These are phyloP conservation scores for Ancistrus triradiatus DNA, from an alignment of 2,113 vertebrate genomes.

Conservation along the genomic window DNA sequence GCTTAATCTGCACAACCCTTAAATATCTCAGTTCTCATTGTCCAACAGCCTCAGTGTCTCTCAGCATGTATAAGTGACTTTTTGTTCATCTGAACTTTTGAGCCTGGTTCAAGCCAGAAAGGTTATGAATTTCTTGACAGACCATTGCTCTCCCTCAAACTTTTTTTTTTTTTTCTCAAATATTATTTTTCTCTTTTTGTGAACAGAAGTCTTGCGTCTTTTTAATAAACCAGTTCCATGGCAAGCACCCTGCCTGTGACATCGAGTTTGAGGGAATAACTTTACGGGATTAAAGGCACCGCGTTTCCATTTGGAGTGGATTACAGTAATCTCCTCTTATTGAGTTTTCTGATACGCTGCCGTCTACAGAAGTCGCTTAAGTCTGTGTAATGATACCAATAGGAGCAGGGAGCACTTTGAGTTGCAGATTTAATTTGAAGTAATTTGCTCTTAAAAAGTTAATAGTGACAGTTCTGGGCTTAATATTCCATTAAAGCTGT, in stretches of 20 bases:
- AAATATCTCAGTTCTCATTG: too few relatives aligned
- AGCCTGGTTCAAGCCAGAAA: too few relatives aligned
- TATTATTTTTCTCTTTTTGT: too few relatives aligned
- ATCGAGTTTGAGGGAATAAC: constrained; percentile 46
- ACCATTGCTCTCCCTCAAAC: too few relatives aligned
- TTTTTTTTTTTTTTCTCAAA: not conserved
- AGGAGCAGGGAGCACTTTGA: constrained; percentile 22
- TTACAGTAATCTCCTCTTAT: constrained; percentile 59
- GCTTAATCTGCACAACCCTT: too few relatives aligned
- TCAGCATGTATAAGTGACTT: too few relatives aligned
- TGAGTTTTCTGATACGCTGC: constrained; percentile 51
- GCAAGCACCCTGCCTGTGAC: constrained; percentile 29
- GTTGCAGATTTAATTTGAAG: constrained; percentile 43
- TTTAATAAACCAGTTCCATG: constrained; percentile 39
- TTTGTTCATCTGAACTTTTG: too few relatives aligned
- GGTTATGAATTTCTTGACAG: too few relatives aligned
- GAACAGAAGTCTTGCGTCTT: constrained; percentile 3
- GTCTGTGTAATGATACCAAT: constrained; percentile 54
- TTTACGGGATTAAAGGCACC: constrained; percentile 51
- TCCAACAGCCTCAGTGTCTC: too few relatives aligned
- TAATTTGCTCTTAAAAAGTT: constrained; percentile 37
- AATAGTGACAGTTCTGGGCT: constrained; percentile 11
- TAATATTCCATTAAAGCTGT: constrained; percentile 23
- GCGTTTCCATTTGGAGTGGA: constrained; percentile 52
- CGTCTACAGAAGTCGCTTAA: constrained; percentile 42